Evolutionary conservation across 2,113 vertebrate genomes (phyloP), one percentile per base, ranked within the genome.

Genomic region (Syngnathus typhle): DNA sequence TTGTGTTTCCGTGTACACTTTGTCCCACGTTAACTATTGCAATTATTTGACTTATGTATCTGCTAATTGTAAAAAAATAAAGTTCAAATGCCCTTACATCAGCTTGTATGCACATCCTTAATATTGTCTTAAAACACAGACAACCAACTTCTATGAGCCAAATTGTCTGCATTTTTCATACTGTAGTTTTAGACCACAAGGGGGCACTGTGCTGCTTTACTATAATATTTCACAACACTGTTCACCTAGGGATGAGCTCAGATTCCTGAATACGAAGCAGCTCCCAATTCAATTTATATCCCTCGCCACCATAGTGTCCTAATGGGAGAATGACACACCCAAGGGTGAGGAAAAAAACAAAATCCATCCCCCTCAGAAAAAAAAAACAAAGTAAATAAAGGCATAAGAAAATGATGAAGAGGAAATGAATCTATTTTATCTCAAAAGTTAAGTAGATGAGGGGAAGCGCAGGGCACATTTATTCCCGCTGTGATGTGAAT

Each of bases 311-410:
- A 43, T 75, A 73, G 72, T 78, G 73, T 70, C 77, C 79, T 89
- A 87, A 88, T 88, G 86, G 87, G 84, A 84, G 81, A 76, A 67
- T 78, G 78, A 68, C 72, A 41, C 81, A 65, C 82, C 79, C 75
- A 16, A 16, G 68, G 76, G 83, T 27, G 71, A 47, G 65, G 83
- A 82, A 86, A 84, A 82, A 84, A 23, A 23, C n/a, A 73, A 76
- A 77, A 70, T 84, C 89, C 84, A 71, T 23, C 82, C 84, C 78
- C 67, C 59, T n/a, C n/a, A n/a, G n/a, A 39, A 82, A 88, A 37
- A 18, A 37, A 41, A 82, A 88, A 87, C 85, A 79, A 72, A 81
- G 78, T 84, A 87, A 87, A 87, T 87, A 87, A 88, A 89, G 82
- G 87, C 64, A 69, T 4, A 59, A 81, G 72, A 72, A 85, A 86